phyloP scores from a whole-genome alignment of 2,888 invertebrate genomes.

The Drosophila ustulata region DNA sequence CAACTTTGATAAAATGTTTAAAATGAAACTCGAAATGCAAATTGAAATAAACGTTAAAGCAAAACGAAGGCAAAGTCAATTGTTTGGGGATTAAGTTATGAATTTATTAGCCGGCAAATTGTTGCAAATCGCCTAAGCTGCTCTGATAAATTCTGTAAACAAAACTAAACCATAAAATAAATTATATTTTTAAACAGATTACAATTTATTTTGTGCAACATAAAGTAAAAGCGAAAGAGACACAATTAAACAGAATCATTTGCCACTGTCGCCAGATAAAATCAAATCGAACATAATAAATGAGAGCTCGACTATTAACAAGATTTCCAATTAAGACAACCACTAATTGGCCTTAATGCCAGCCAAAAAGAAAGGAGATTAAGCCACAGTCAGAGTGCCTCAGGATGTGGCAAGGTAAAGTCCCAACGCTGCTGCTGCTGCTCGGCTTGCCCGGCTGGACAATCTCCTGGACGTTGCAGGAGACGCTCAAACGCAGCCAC shows the following conservation, averaged over 20 bases:
- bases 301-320: not conserved
- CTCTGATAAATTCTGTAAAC: constrained; percentile 2
- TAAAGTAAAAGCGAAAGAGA: not conserved
- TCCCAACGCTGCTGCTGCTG: constrained; percentile 8
- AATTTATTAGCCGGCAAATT: not conserved
- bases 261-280: not conserved
- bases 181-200: not conserved
- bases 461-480: constrained; percentile 1
- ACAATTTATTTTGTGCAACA: not conserved
- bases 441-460: constrained; percentile 28
- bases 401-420: constrained; percentile 36
- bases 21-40: not conserved
- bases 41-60: not conserved
- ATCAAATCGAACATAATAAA: not conserved
- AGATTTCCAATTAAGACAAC: not conserved
- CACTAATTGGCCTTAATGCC: not conserved
- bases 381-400: constrained; percentile 14
- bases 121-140: not conserved
- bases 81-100: not conserved
- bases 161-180: not conserved
- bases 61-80: not conserved
- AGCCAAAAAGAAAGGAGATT: not conserved
- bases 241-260: not conserved
- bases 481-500: constrained; percentile 31
- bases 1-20: not conserved